A percentile compares a stretch with the other conserved stretches of the same genome.
These are phyloP conservation scores for Adineta ricciae DNA, from an alignment of 2,888 invertebrate species.

Conservation along the genomic window DNA sequence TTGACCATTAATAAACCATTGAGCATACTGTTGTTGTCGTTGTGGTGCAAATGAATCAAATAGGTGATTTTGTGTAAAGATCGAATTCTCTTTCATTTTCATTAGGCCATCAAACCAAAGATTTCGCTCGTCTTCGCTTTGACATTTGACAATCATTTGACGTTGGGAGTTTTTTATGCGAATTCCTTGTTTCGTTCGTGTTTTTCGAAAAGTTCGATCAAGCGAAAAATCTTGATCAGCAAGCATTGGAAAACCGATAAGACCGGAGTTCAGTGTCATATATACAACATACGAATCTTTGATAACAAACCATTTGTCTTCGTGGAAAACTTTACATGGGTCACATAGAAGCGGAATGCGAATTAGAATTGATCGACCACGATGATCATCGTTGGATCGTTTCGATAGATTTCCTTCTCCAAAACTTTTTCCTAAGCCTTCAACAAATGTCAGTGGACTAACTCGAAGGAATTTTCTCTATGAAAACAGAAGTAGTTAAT, in stretches of 20 bases:
- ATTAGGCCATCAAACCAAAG: conserved; percentile 21
- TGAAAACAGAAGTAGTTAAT: not conserved
- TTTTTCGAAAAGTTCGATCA: not conserved
- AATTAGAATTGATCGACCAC: conserved; percentile 24
- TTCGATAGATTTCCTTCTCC: conserved; percentile 5
- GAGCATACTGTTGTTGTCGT: not conserved
- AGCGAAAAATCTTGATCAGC: conserved; percentile 22
- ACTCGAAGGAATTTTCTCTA: conserved; percentile 21
- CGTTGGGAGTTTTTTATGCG: conserved; percentile 25
- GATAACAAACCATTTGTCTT: conserved; percentile 24
- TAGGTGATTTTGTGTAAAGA: not conserved
- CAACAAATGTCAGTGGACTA: conserved; percentile 25
- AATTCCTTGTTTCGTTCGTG: conserved; percentile 21
- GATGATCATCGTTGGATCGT: conserved; percentile 30
- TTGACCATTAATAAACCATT: conserved; percentile 64
- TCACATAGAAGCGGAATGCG: conserved; percentile 10
- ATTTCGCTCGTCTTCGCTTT: not conserved
- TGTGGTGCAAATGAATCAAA: conserved; percentile 29
- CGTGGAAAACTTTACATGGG: conserved; percentile 17
- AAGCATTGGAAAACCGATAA: conserved; percentile 24
- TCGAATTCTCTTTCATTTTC: not conserved
- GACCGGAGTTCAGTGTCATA: not conserved
- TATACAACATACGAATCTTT: conserved; percentile 29
- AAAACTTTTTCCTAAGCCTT: conserved; percentile 8
- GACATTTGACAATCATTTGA: not conserved